Base-by-base conservation (phyloP, 2,797 vertebrate species). In the Parambassis ranga region DNA sequence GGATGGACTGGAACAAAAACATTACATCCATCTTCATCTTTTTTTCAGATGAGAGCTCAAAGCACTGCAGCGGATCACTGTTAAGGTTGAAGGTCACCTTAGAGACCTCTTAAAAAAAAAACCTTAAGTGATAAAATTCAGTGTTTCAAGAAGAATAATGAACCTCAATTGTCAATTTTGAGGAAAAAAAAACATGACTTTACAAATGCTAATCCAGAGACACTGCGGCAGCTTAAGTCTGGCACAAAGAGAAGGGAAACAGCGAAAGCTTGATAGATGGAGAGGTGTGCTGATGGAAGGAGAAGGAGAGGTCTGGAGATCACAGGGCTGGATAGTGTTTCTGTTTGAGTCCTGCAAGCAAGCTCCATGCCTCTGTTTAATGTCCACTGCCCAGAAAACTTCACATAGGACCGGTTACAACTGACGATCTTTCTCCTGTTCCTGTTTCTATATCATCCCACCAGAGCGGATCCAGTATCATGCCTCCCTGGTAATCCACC, bases 271-370 rank as follows among this genome's bases (percentile, higher is more conserved):
- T 82, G 71, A 83, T 68, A 75, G 83, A 85, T 74, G 71, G 77
- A 78, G 66, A 81, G 74, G 72, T 84, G 73, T 16, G 16, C 48
- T 80, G 80, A 85, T 81, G 74, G 81, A 81, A 61, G 71, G 65
- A 81, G 81, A 88, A 69, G 18, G 38, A 75, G 59, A 74, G 76
- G 77, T 78, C 74, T 87, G 75, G 70, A 85, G 76, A 90, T 82
- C 83, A 77, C 55, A 73, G 56, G 52, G 73, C 65, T 77, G 82
- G 81, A 87, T 90, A 63, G 77, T 77, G 85, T 90, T 91, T 85
- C 87, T 58, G 39, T 50, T 77, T 15, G 66, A 62, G 65, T 70
- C 73, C 58, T 70, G 61, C 60, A 64, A 50, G 16, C 46, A 53
- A 62, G 72, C 75, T 70, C n/a, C 19, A 64, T 52, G 66, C 48